phyloP scores from a whole-genome alignment of 1,140 invertebrate species.

The Zaprionus ghesquierei region DNA sequence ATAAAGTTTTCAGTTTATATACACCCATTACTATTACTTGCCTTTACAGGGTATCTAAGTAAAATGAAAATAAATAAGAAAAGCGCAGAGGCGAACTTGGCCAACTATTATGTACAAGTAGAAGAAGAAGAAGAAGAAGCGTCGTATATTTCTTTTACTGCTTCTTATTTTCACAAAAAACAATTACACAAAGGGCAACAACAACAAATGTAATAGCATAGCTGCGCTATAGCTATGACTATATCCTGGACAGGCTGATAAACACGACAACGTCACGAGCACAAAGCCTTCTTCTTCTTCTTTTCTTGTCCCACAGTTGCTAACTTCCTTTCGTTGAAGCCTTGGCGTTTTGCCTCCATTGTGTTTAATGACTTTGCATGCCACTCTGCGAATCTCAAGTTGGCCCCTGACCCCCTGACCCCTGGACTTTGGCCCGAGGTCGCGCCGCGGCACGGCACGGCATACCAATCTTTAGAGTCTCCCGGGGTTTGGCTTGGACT shows the following conservation, averaged over 20 bases:
- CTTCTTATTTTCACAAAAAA: conserved; percentile 71
- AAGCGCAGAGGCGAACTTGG: conserved; percentile 12
- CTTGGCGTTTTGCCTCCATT: conserved; percentile 55
- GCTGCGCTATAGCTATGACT: neutral
- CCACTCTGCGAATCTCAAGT: conserved; percentile 26
- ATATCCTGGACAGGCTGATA: conserved; percentile 56
- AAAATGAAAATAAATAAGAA: neutral
- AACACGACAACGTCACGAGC: conserved; percentile 73
- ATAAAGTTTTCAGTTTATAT: neutral
- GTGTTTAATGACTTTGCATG: conserved; percentile 75
- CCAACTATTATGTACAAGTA: conserved; percentile 65
- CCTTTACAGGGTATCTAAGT: neutral
- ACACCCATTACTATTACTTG: neutral
- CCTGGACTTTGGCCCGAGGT: conserved; percentile 13
- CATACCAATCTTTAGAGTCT: neutral
- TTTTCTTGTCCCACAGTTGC: too few relatives aligned
- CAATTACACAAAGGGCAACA: conserved; percentile 62
- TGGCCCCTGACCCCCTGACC: conserved; percentile 13
- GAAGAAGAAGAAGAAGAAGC: too few relatives aligned
- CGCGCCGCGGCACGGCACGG: conserved; percentile 10
- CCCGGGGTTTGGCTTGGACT: neutral
- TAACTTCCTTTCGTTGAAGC: conserved; percentile 52
- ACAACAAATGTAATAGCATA: conserved; percentile 19
- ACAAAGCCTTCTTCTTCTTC: conserved; percentile 42
- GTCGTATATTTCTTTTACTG: conserved; percentile 35